Conservation (phyloP, 1,140 invertebrate genomes). For the Batillaria attramentaria region DNA sequence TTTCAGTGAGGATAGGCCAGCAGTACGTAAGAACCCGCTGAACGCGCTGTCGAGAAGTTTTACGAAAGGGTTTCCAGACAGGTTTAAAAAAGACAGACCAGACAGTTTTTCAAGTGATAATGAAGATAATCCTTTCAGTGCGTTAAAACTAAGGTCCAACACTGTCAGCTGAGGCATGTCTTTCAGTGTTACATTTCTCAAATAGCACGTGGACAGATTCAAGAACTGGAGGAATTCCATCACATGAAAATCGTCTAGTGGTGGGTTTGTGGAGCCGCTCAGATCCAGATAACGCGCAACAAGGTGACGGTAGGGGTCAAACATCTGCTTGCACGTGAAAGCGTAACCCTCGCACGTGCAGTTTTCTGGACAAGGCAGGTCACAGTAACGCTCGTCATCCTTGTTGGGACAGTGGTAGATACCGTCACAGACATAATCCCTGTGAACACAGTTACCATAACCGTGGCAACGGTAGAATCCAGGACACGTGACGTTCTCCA, state of each 20-base stretch:
- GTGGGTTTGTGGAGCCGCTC: neutral
- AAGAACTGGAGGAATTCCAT: conserved; percentile 27
- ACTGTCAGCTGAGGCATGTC: conserved; percentile 20
- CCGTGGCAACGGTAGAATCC: conserved; percentile 32
- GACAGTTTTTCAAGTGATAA: conserved; percentile 8
- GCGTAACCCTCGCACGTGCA: conserved; percentile 31
- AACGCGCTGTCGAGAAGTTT: conserved; percentile 28
- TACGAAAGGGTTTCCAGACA: conserved; percentile 34
- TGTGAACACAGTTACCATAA: conserved; percentile 21
- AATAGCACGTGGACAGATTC: conserved; percentile 21
- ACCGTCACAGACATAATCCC: conserved; percentile 31
- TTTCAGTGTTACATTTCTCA: neutral
- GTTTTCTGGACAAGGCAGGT: conserved; percentile 20
- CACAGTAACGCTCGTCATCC: conserved; percentile 34
- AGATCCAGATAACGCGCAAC: conserved; percentile 27
- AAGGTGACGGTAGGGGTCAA: neutral
- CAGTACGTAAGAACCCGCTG: conserved; percentile 27
- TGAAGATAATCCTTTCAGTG: conserved; percentile 8
- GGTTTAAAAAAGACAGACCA: conserved; percentile 28
- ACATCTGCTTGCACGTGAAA: conserved; percentile 23
- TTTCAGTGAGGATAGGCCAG: conserved; percentile 28
- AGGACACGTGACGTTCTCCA: conserved; percentile 22
- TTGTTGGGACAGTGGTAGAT: conserved; percentile 36
- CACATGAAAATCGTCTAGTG: neutral
- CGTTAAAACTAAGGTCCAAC: conserved; percentile 30